Percentiles rank a stretch among this genome's conserved stretches.
Evolutionary conservation across 2,888 invertebrate species (phyloP).

Genomic region (Tiliacea aurago): DNA sequence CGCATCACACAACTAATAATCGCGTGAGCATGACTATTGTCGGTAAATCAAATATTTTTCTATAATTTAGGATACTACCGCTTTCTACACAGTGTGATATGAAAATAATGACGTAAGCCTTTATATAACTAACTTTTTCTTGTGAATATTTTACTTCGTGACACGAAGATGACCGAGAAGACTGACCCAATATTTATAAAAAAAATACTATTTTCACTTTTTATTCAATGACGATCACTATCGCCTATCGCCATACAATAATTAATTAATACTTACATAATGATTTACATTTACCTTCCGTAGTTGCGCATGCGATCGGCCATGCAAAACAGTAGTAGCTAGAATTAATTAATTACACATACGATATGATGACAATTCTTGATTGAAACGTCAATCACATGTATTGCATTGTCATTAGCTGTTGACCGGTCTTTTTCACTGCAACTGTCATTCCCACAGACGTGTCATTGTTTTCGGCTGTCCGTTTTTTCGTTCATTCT

Average conservation of each 20-base stretch:
- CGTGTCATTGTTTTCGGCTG: not conserved
- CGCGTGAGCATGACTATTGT: constrained; percentile 45
- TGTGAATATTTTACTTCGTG: constrained; percentile 8
- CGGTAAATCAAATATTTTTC: constrained; percentile 58
- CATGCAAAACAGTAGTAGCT: constrained; percentile 26
- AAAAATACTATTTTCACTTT: constrained; percentile 21
- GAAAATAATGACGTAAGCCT: constrained; percentile 22
- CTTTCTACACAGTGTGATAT: constrained; percentile 45
- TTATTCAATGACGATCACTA: constrained; percentile 1
- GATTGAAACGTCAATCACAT: constrained; percentile 40
- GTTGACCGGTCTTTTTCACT: not conserved
- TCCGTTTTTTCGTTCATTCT: not conserved
- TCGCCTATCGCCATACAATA: constrained; percentile 15
- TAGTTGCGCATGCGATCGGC: not conserved
- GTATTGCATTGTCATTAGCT: not conserved
- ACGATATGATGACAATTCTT: constrained; percentile 34
- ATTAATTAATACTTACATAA: constrained; percentile 14
- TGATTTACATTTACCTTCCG: constrained; percentile 40
- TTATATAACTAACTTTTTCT: not conserved
- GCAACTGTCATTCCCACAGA: not conserved
- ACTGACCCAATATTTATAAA: not conserved
- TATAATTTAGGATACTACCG: constrained; percentile 39
- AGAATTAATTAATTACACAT: constrained; percentile 14
- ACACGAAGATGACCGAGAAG: too few relatives aligned
- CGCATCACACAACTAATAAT: constrained; percentile 25